These are phyloP conservation scores for Lamprotornis superbus DNA, from an alignment of 2,113 vertebrate species.

Conservation along the genomic window DNA sequence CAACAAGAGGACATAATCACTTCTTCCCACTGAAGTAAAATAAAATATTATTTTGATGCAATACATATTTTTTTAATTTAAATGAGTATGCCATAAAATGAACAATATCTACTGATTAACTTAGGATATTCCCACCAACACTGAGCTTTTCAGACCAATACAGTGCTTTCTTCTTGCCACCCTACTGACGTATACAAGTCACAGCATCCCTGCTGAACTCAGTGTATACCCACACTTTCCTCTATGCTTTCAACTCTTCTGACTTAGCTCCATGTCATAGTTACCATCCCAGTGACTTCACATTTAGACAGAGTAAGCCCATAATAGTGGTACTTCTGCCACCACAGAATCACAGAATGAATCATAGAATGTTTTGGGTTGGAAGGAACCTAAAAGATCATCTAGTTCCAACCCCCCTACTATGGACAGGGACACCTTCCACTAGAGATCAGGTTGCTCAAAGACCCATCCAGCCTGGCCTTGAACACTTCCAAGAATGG, in stretches of 20 bases:
- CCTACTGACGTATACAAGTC: not conserved
- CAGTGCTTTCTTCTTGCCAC: not conserved
- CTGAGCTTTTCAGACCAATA: not conserved
- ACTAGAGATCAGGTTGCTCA: not conserved
- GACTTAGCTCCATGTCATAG: accelerated
- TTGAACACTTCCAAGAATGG: not conserved
- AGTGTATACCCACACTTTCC: not conserved
- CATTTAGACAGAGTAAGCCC: not conserved
- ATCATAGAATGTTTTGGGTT: not conserved
- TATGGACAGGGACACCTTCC: not conserved
- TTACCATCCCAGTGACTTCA: not conserved
- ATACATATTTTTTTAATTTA: not conserved
- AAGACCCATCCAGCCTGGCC: not conserved
- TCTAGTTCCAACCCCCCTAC: accelerated
- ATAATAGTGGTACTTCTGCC: not conserved
- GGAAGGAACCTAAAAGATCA: not conserved
- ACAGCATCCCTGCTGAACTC: not conserved
- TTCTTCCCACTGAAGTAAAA: not conserved
- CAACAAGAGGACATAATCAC: not conserved
- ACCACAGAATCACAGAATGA: not conserved
- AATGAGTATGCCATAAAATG: not conserved
- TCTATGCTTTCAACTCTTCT: not conserved
- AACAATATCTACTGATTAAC: not conserved
- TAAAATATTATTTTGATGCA: not conserved
- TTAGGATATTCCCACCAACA: not conserved